Conservation (phyloP, 2,888 invertebrate genomes). For the Fragum whitleyi region DNA sequence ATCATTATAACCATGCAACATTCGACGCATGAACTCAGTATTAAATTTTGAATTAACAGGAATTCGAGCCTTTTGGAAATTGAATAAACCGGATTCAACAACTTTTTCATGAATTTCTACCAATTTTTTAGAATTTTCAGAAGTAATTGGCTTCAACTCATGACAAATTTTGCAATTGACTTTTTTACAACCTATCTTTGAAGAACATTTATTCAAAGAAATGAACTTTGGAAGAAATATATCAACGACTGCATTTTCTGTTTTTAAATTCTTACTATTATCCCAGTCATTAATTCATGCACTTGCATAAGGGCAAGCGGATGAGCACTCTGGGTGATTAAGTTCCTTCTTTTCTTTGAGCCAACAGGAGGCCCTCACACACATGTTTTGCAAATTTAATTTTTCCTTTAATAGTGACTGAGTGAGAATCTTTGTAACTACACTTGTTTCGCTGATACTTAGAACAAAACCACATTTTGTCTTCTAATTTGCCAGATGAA, state of each 20-base stretch:
- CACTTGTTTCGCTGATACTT: constrained; percentile 4
- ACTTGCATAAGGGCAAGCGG: neutral
- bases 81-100: neutral
- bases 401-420: neutral
- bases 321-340: neutral
- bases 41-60: neutral
- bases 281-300: neutral
- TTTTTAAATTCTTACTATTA: neutral
- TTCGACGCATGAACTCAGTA: neutral
- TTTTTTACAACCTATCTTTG: too few relatives aligned
- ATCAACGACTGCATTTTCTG: too few relatives aligned
- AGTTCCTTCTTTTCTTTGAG: neutral
- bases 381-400: neutral
- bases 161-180: too few relatives aligned
- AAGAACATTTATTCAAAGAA: too few relatives aligned
- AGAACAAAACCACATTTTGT: constrained; percentile 3
- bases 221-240: too few relatives aligned
- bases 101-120: neutral
- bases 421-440: neutral
- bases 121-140: too few relatives aligned
- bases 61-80: neutral
- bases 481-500: neutral
- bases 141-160: too few relatives aligned
- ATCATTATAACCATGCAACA: neutral
- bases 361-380: constrained; percentile 7